These are phyloP conservation scores for Parotocinclus haroldoi DNA, from an alignment of 2,797 vertebrate genomes.

Conservation along the genomic window DNA sequence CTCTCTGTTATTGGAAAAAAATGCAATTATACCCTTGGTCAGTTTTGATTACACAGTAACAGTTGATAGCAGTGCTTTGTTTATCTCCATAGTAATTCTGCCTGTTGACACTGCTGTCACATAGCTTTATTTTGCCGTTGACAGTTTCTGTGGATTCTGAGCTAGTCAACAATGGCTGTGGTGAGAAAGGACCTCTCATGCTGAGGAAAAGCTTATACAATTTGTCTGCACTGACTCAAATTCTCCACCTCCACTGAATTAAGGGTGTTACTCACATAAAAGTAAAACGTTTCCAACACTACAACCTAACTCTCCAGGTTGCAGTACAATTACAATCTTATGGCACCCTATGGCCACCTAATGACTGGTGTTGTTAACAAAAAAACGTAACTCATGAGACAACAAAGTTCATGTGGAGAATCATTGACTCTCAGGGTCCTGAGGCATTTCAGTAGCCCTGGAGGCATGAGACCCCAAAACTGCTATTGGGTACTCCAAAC, in stretches of 20 bases:
- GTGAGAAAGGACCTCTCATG: slow-evolving; percentile 6
- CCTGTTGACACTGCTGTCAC: slow-evolving; percentile 26
- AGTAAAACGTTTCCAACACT: slow-evolving; percentile 8
- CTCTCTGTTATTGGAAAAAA: too few relatives aligned
- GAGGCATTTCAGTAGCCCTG: too few relatives aligned
- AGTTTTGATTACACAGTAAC: background rate
- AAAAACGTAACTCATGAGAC: background rate
- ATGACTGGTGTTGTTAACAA: slow-evolving; percentile 8
- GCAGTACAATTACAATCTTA: slow-evolving; percentile 13
- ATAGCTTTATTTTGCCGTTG: slow-evolving; percentile 21
- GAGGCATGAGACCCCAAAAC: too few relatives aligned
- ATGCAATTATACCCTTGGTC: too few relatives aligned
- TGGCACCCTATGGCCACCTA: slow-evolving; percentile 17
- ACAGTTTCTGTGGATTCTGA: slow-evolving; percentile 27
- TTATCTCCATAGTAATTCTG: slow-evolving; percentile 19
- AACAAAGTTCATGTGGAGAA: background rate
- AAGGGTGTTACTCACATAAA: slow-evolving; percentile 16
- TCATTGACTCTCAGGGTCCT: too few relatives aligned
- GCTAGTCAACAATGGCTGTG: slow-evolving; percentile 19
- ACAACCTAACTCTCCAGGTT: slow-evolving; percentile 23
- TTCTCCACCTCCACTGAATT: slow-evolving; percentile 16
- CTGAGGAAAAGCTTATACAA: slow-evolving; percentile 9
- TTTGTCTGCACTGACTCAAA: slow-evolving; percentile 28
- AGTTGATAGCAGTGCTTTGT: slow-evolving; percentile 12
- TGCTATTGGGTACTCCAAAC: too few relatives aligned